A percentile compares a stretch with the other conserved stretches of the same genome.
Conservation (phyloP, 2,797 vertebrate species). For the Nannoperca obscura region DNA sequence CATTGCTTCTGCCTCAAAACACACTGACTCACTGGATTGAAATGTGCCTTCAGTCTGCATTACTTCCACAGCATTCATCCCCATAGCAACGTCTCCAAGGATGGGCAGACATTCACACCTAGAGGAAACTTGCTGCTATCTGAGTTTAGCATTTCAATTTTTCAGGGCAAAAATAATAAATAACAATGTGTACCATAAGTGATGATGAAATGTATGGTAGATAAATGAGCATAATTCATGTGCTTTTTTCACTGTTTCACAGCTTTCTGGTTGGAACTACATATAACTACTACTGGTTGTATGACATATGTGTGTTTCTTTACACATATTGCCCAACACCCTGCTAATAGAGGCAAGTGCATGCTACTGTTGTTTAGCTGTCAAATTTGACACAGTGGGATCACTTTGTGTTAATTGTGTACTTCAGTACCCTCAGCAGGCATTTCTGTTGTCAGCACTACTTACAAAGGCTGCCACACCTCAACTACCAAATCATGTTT, state of each 20-base stretch:
- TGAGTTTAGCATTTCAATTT: conserved; percentile 22
- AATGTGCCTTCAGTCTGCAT: conserved; percentile 58
- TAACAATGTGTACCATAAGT: background rate
- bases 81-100: conserved; percentile 46
- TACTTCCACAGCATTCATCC: conserved; percentile 50
- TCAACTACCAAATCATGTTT: conserved; percentile 1
- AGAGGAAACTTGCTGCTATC: background rate
- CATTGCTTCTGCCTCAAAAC: conserved; percentile 60
- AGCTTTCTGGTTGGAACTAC: conserved; percentile 14
- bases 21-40: conserved; percentile 55
- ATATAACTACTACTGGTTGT: background rate
- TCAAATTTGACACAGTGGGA: conserved; percentile 16
- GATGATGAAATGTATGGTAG: background rate
- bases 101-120: conserved; percentile 31
- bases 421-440: conserved; percentile 14
- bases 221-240: background rate
- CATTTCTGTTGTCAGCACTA: conserved; percentile 2
- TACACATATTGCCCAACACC: conserved; percentile 3
- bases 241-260: background rate
- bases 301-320: conserved; percentile 17
- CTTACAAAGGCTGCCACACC: conserved; percentile 13
- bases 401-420: conserved; percentile 24
- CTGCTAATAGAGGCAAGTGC: conserved; percentile 42
- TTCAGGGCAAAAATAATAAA: conserved; percentile 5
- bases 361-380: background rate